These are phyloP conservation scores for Ganaspis brasiliensis DNA, from an alignment of 2,888 invertebrate genomes.

Conservation along the genomic window DNA sequence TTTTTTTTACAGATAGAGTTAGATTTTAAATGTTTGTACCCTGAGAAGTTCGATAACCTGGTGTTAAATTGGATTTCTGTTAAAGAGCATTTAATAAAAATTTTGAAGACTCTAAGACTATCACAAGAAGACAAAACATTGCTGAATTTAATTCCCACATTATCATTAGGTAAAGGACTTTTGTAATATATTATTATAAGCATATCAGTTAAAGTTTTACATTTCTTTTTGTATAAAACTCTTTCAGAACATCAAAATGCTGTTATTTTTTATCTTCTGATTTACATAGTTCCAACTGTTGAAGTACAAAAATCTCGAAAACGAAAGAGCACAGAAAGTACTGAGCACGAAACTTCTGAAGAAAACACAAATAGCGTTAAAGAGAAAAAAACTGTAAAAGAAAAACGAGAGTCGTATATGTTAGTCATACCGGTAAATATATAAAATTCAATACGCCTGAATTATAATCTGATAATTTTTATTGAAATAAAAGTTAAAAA, in stretches of 20 bases:
- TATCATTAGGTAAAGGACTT: not conserved
- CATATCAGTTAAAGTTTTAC: not conserved
- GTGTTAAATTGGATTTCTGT: not conserved
- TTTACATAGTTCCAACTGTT: not conserved
- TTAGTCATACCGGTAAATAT: constrained; percentile 24
- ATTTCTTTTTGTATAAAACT: not conserved
- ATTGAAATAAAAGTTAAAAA: not conserved
- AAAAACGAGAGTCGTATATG: constrained; percentile 8
- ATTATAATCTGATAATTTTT: not conserved
- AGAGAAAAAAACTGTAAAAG: not conserved
- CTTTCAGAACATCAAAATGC: not conserved
- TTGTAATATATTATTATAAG: not conserved
- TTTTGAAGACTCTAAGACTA: constrained; percentile 1
- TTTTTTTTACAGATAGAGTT: not conserved
- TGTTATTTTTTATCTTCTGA: not conserved
- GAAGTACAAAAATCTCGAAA: not conserved
- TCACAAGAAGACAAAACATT: not conserved
- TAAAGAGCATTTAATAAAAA: not conserved
- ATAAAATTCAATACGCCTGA: not conserved
- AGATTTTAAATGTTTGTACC: not conserved
- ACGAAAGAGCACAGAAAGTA: not conserved
- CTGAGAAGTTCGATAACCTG: not conserved
- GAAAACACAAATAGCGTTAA: not conserved
- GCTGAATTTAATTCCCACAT: not conserved
- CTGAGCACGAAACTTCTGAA: not conserved